Evolutionary conservation across 2,797 vertebrate species (phyloP).

Genomic region (Lagocephalus sceleratus): DNA sequence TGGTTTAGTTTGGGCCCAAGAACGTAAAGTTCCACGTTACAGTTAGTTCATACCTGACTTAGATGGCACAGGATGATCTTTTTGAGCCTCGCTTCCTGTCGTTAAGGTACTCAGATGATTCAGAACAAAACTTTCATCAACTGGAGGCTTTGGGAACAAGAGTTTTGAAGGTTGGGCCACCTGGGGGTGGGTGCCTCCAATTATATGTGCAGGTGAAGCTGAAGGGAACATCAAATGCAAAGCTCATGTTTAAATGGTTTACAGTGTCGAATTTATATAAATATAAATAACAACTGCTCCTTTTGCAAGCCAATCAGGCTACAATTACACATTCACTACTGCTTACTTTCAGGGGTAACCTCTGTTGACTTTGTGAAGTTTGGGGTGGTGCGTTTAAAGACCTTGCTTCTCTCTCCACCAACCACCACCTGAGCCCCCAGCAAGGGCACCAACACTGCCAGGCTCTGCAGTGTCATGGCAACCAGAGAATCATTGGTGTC

Average conservation of each 20-base stretch:
- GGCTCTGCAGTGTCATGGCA: constrained; percentile 89
- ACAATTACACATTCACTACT: not conserved
- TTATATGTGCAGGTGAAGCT: constrained; percentile 81
- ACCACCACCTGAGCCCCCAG: constrained; percentile 95
- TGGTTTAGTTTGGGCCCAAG: not conserved
- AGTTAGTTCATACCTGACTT: constrained; percentile 55
- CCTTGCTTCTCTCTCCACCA: constrained; percentile 91
- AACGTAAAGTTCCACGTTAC: not conserved
- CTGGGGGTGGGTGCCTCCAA: constrained; percentile 70
- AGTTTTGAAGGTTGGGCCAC: constrained; percentile 70
- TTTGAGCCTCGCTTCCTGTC: constrained; percentile 19
- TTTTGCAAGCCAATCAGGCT: too few species aligned
- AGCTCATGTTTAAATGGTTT: not conserved
- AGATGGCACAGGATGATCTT: constrained; percentile 28
- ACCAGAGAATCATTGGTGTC: constrained; percentile 91
- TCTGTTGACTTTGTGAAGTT: constrained; percentile 91
- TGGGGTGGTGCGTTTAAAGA: constrained; percentile 93
- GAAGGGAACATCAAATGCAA: not conserved
- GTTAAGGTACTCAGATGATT: constrained; percentile 52
- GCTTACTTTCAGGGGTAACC: constrained; percentile 88
- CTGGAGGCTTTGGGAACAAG: constrained; percentile 64
- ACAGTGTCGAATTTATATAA: too few species aligned
- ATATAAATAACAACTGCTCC: too few species aligned
- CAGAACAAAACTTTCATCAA: constrained; percentile 48
- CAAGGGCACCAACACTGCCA: constrained; percentile 90